Evolutionary conservation across 2,888 invertebrate genomes (phyloP), one percentile per base, ranked within the genome.

Genomic region (Pristionchus fissidentatus): DNA sequence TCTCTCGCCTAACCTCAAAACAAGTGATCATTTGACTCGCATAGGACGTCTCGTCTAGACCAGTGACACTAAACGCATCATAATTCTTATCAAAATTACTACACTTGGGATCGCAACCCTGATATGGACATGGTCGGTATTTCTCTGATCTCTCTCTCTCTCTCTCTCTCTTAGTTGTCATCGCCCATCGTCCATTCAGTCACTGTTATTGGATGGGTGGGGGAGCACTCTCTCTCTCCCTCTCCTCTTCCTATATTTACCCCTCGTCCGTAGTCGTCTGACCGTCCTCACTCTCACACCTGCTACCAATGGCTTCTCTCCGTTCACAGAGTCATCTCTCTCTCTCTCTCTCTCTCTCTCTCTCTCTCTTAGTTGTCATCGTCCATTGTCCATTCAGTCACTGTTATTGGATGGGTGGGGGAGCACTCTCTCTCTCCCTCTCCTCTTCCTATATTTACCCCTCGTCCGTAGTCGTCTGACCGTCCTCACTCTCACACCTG

Each of bases 361-460:
- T 46, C 22, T 15, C 32, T 43, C 29, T 75, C 46, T 75, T 46
- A 75, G 29, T 46, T 46, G 29, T 75, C 75, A 13, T 49, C 19
- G 75, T 29, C 49, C 49, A 43, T 75, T 75, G 32, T 43, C 46
- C 3, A 15, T 19, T 49, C 19, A 49, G 10, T 49, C 10, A 19
- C 49, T 43, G 49, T 75, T 75, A 49, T 46, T 75, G 75, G 75
- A 75, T 15, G 10, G 49, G 75, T 26, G 49, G 38, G 62, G 29
- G 62, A 62, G 75, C 26, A 75, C 46, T 49, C 26, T 49, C 46
- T 75, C 46, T 26, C 41, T 73, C 41, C 66, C 66, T 19, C 41
- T 70, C 41, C 41, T 8, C 46, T 75, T 22, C 49, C 75, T 49
- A 75, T 75, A 75, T 75, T 75, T 75, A 75, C 75, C 75, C 49